Conservation (phyloP, 2,797 vertebrate species). For the Phoxinus dragarum region DNA sequence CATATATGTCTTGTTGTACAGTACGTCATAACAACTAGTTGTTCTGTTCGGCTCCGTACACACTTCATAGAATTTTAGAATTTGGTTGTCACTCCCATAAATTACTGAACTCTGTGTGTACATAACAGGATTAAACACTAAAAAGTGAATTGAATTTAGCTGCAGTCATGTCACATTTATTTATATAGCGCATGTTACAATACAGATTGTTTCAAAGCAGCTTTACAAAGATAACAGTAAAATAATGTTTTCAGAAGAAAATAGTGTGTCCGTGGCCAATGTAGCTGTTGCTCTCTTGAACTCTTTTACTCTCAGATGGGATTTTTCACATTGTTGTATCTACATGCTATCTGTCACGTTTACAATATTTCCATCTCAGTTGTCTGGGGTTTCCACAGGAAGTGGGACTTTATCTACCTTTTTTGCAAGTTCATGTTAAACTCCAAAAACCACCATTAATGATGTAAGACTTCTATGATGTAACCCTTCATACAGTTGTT, state of each 20-base stretch:
- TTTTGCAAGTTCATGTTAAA: neutral
- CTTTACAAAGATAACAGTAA: too few species aligned
- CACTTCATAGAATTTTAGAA: too few species aligned
- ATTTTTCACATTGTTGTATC: neutral
- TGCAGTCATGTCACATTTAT: neutral
- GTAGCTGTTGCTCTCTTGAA: neutral
- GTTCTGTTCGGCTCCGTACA: too few species aligned
- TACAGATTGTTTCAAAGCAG: too few species aligned
- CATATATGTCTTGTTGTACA: too few species aligned
- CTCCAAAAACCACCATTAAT: neutral
- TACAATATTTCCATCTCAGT: constrained; percentile 21
- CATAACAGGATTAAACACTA: neutral
- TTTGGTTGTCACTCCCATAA: neutral
- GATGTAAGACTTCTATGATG: neutral
- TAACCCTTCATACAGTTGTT: neutral
- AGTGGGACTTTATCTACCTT: constrained; percentile 15
- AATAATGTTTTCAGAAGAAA: too few species aligned
- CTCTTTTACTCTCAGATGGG: neutral
- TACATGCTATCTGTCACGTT: constrained; percentile 41
- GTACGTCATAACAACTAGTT: neutral
- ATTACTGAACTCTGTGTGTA: neutral
- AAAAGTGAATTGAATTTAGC: neutral
- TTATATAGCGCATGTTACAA: too few species aligned
- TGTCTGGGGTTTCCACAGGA: constrained; percentile 45
- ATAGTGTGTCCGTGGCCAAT: neutral